Base-by-base conservation (phyloP, 2,797 vertebrate genomes). In the Schizopygopsis pylzovi region DNA sequence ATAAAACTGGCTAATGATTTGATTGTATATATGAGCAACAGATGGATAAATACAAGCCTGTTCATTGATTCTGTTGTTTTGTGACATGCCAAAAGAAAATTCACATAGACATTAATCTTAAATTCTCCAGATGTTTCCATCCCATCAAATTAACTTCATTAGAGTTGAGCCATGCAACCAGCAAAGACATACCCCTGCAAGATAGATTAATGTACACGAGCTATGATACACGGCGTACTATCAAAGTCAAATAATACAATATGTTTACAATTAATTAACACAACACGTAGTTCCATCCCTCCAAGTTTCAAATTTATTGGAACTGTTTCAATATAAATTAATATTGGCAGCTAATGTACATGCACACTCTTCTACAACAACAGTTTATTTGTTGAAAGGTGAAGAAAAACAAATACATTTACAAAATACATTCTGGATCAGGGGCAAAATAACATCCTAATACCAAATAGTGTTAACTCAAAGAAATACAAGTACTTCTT, bases 351-450 rank as follows among this genome's bases (percentile, higher is more conserved):
- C 87, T 86, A 88, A 73, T 85, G 86, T 89, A 89, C 86, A 87
- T 6, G n/a, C 73, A 86, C 68, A 77, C 79, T 37, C 68, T 75
- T 79, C 87, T 85, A 88, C 77, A 85, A 39, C 82, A 73, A 86
- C 77, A 47, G 75, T 88, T 86, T 87, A 84, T 85, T 75, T 76
- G 70, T 87, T 76, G 72, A 87, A 83, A 88, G 78, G 56, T 61
- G 33, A 88, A 82, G 59, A 90, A 86, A 83, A 80, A 79, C 81
- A 87, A 39, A 84, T 67, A 90, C 67, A 87, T 90, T 86, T 91
- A 90, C 61, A 91, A 93, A 93, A 93, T 83, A 92, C 91, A 92
- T 90, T 92, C 90, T 90, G 83, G 89, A 84, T 76, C 75, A 78
- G 85, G 86, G 85, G 56, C 61, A 39, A 75, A 72, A 85, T 71